These are phyloP conservation scores for Pilophorus perplexus DNA, from an alignment of 2,888 invertebrate species.

Conservation along the genomic window DNA sequence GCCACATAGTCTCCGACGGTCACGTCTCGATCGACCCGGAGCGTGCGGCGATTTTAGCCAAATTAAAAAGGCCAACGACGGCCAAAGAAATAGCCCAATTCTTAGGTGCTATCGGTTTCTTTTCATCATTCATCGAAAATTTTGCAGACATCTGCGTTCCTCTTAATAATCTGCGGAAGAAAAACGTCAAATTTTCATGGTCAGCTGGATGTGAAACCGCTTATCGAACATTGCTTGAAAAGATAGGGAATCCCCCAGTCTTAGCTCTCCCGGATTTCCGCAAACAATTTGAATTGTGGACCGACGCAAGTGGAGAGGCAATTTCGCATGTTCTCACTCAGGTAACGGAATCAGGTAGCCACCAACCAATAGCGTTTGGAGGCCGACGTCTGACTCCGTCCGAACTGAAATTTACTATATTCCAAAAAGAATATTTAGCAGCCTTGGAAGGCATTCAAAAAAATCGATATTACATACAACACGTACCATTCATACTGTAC, in stretches of 20 bases:
- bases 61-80: background rate
- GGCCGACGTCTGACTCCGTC: background rate
- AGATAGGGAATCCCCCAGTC: background rate
- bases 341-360: background rate
- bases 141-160: background rate
- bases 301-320: background rate
- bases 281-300: background rate
- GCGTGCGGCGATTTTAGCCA: background rate
- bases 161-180: background rate
- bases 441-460: background rate
- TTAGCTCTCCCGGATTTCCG: background rate
- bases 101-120: background rate
- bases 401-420: background rate
- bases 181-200: background rate
- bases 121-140: background rate
- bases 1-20: background rate
- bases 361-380: background rate
- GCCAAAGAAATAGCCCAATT: background rate
- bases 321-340: constrained; percentile 1
- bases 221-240: background rate
- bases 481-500: background rate
- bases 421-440: background rate
- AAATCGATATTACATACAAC: background rate
- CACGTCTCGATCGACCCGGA: background rate
- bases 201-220: background rate